phyloP scores from a whole-genome alignment of 1,140 invertebrate genomes.

The Drosophila kepulauana region DNA sequence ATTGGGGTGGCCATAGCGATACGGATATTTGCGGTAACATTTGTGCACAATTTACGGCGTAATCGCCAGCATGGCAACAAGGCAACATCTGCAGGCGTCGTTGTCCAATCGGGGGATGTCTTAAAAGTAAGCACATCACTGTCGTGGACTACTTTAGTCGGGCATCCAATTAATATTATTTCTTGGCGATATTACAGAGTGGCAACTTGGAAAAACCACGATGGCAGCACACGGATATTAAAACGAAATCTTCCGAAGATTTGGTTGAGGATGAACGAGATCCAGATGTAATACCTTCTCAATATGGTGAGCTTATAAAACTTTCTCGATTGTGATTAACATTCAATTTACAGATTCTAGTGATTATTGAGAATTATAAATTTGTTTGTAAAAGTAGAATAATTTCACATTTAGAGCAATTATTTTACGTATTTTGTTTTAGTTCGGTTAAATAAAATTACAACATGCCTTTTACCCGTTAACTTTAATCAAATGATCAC shows the following conservation, averaged over 20 bases:
- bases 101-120: slow-evolving; percentile 72
- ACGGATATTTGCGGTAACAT: slow-evolving; percentile 81
- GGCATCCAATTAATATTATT: slow-evolving; percentile 17
- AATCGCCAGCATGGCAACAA: slow-evolving; percentile 83
- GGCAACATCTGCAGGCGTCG: slow-evolving; percentile 69
- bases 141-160: no score
- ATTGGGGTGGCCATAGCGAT: slow-evolving; percentile 82
- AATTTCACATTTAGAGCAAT: no score
- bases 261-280: slow-evolving; percentile 88
- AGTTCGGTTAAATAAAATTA: no score
- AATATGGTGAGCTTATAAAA: slow-evolving; percentile 87
- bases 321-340: not conserved
- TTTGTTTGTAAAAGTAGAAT: no score
- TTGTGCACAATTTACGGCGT: slow-evolving; percentile 78
- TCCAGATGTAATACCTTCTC: slow-evolving; percentile 90
- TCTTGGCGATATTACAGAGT: slow-evolving; percentile 46
- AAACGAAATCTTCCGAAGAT: slow-evolving; percentile 83
- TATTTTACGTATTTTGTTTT: no score
- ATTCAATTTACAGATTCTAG: not conserved
- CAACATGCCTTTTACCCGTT: no score
- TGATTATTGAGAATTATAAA: no score
- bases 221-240: slow-evolving; percentile 84
- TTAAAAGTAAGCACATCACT: slow-evolving; percentile 67
- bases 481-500: slow-evolving; percentile 78
- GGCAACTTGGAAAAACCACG: slow-evolving; percentile 80